Base-by-base conservation (phyloP, 2,113 vertebrate genomes). In the Myanophis thanlyinensis region DNA sequence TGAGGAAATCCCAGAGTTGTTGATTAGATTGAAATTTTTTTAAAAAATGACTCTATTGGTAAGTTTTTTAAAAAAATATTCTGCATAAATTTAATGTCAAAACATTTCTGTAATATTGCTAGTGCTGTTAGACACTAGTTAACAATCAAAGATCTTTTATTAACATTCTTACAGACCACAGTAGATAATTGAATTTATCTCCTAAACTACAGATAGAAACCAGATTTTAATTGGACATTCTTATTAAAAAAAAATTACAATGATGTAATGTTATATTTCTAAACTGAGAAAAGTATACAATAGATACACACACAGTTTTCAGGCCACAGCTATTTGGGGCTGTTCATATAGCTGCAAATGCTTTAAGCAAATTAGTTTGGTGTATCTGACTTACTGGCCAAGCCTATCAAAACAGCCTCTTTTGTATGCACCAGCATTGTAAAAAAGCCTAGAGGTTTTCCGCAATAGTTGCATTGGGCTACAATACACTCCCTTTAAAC, bases 361-460 rank as follows among this genome's bases (percentile, higher is more conserved):
- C 35, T 87, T 87, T 15, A 18, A 67, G 5, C 13, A 85, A 5
- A 20, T 7, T 20, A 46, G 22, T 47, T 48, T 85, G 23, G 27
- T 3, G 22, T 49, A 30, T n/a, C 25, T 80, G 73, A 22, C 67
- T 80, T 40, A 80, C 67, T 22, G 18, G 35, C 35, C 35, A 22
- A 40, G 35, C 35, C 35, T 80, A 44, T 44, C 35, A 40, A 80
- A 80, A 80, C 73, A 44, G 35, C 40, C 73, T 40, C 15, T 80
- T 27, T 84, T 85, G 52, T 62, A 59, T 49, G 73, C 90, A 54
- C 47, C 44, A 94, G 80, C 20, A 91, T 93, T 0, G 15, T 86
- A 91, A 92, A 86, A 86, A 22, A 35, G 87, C 88, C 93, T 85
- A 90, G 87, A 95, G 94, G 27, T 1, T 90, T 88, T 88, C 89